Evolutionary conservation across 2,113 vertebrate genomes (phyloP), one percentile per base, ranked within the genome.

Genomic region (Serilophus lunatus): DNA sequence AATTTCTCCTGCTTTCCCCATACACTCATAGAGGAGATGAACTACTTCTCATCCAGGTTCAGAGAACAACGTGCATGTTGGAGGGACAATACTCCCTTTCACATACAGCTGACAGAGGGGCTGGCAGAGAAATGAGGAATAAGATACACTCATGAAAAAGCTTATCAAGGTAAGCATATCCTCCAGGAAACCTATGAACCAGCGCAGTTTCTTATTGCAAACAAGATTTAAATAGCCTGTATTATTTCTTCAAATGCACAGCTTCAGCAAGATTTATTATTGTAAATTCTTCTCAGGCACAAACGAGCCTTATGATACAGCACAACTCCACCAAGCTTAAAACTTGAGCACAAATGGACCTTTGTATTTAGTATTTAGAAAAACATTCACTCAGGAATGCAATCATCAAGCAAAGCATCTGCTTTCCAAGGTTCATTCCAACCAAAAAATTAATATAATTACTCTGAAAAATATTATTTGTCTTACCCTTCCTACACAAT

Each of bases 391-490:
- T 11, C 51, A 64, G 26, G 19, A 95, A 85, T 23, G 56, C 40
- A 71, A 57, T 53, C 61, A 74, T 69, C 59, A 66, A 91, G 77
- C 64, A 92, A 82, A 95, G 64, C 59, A 93, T 75, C 72, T 90
- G 72, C 87, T 95, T 95, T 93, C 77, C 60, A 92, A 87, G 54
- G 29, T 68, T 94, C 85, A 81, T 85, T 86, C 68, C 86, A 93
- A 87, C 63, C 75, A 44, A 70, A 95, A 94, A 95, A 87, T 68
- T 95, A 92, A 72, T 88, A 49, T 74, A 69, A 95, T 94, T 94
- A 88, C 76, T 95, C 81, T 94, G 72, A 96, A 95, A 96, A 93
- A 82, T 72, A 76, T 65, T 42, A 92, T 86, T 77, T 77, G 23
- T 64, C 77, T 92, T 84, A 82, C 5, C 33, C 85, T 95, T 95